Evolutionary conservation across 2,113 vertebrate species (phyloP).

Genomic region (Dicaeum eximium): DNA sequence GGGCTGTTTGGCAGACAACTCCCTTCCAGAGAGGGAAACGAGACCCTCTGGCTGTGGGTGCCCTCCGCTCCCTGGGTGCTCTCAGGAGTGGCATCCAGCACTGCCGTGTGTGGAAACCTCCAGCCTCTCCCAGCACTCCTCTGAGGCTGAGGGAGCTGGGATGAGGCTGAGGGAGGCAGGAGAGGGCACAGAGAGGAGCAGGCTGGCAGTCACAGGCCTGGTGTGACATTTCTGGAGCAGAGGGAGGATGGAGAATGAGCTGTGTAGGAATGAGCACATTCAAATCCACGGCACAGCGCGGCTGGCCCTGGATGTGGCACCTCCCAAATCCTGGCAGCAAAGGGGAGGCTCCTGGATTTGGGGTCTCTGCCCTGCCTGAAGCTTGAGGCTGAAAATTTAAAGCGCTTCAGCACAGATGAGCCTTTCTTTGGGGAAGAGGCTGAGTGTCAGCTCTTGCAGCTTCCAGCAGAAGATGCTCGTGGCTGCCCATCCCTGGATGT

Average conservation of each 20-base stretch:
- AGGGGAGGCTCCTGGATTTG: fast-evolving
- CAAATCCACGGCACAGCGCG: fast-evolving
- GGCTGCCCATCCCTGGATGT: not conserved
- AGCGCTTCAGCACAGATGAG: fast-evolving
- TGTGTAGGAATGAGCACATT: fast-evolving
- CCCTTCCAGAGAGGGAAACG: not conserved
- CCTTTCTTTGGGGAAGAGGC: not conserved
- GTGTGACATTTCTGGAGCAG: not conserved
- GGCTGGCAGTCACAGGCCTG: not conserved
- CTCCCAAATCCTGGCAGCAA: fast-evolving
- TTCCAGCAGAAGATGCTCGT: not conserved
- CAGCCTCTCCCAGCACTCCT: not conserved
- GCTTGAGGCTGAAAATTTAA: not conserved
- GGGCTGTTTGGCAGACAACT: not conserved
- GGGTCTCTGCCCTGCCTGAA: not conserved
- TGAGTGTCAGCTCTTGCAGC: not conserved
- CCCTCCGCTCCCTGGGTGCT: not conserved
- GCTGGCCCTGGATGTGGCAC: not conserved
- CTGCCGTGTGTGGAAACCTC: not conserved
- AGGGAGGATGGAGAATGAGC: not conserved
- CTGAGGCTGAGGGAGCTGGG: not conserved
- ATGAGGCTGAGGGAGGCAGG: not conserved
- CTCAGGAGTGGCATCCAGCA: not conserved
- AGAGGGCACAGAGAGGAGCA: not conserved
- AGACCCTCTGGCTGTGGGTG: not conserved